Conservation (phyloP, 2,888 invertebrate species). For the Drosophila leonis region DNA sequence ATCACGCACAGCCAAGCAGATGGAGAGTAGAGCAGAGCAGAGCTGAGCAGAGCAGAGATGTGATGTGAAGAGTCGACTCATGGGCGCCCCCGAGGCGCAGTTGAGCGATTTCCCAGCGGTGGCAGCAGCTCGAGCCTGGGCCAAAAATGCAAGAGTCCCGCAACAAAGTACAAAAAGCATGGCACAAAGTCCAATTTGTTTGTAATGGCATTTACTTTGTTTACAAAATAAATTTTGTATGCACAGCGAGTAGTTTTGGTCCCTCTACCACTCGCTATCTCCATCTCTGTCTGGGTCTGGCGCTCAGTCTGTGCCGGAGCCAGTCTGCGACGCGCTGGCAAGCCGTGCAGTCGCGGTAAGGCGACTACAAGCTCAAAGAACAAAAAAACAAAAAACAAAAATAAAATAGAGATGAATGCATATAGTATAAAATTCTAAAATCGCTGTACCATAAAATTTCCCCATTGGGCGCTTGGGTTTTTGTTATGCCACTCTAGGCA, state of each 20-base stretch:
- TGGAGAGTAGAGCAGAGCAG: not conserved
- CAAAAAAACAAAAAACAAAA: slow-evolving; percentile 23
- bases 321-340: slow-evolving; percentile 9
- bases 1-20: slow-evolving; percentile 40
- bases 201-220: slow-evolving; percentile 82
- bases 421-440: slow-evolving; percentile 66
- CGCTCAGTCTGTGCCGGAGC: not conserved
- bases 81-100: slow-evolving; percentile 40
- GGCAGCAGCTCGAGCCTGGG: slow-evolving; percentile 23
- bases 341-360: slow-evolving; percentile 32
- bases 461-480: slow-evolving; percentile 74
- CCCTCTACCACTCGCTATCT: slow-evolving; percentile 12
- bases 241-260: slow-evolving; percentile 74
- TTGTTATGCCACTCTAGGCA: slow-evolving; percentile 45
- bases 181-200: slow-evolving; percentile 81
- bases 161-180: slow-evolving; percentile 67
- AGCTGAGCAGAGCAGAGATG: not conserved
- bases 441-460: slow-evolving; percentile 83
- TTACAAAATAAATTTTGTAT: slow-evolving; percentile 81
- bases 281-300: slow-evolving; percentile 1
- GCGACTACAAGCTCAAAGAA: slow-evolving; percentile 40
- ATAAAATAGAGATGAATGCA: slow-evolving; percentile 43
- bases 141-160: slow-evolving; percentile 44
- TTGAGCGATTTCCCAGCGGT: slow-evolving; percentile 71
- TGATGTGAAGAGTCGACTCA: slow-evolving; percentile 9